Conservation (phyloP, 2,797 vertebrate species). For the Oreochromis mossambicus region DNA sequence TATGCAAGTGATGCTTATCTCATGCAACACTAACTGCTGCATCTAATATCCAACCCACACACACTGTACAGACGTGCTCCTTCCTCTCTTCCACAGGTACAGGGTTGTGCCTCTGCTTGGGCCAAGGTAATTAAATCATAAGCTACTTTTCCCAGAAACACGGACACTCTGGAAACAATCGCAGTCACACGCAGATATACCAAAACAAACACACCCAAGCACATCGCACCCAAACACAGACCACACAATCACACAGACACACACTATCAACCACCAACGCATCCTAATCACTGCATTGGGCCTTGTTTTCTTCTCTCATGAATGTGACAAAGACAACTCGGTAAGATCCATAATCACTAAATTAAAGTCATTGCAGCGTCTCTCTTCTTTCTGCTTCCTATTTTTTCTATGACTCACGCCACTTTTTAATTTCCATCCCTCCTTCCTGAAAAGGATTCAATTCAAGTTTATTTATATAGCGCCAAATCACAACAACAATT, state of each 20-base stretch:
- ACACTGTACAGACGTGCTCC: neutral
- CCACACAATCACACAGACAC: neutral
- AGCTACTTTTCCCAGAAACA: constrained; percentile 46
- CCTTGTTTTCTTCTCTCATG: constrained; percentile 19
- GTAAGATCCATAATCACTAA: constrained; percentile 41
- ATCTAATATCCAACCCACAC: neutral
- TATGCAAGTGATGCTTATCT: neutral
- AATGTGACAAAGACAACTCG: constrained; percentile 15
- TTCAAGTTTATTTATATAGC: neutral
- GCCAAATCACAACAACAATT: neutral
- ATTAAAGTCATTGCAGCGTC: constrained; percentile 30
- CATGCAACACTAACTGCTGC: neutral
- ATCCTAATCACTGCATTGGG: constrained; percentile 53
- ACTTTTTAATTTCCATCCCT: constrained; percentile 4
- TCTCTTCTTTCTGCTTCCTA: neutral
- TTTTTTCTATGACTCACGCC: neutral
- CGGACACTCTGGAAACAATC: constrained; percentile 17
- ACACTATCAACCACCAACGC: constrained; percentile 26
- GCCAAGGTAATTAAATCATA: constrained; percentile 64
- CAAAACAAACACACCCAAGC: neutral
- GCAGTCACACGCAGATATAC: neutral
- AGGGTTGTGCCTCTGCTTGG: constrained; percentile 50
- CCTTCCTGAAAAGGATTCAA: neutral
- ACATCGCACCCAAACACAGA: neutral
- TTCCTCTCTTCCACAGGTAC: neutral